A percentile compares a stretch with the other conserved stretches of the same genome.
These are phyloP conservation scores for Erythrocercus mccallii DNA, from an alignment of 2,113 vertebrate genomes.

Conservation along the genomic window DNA sequence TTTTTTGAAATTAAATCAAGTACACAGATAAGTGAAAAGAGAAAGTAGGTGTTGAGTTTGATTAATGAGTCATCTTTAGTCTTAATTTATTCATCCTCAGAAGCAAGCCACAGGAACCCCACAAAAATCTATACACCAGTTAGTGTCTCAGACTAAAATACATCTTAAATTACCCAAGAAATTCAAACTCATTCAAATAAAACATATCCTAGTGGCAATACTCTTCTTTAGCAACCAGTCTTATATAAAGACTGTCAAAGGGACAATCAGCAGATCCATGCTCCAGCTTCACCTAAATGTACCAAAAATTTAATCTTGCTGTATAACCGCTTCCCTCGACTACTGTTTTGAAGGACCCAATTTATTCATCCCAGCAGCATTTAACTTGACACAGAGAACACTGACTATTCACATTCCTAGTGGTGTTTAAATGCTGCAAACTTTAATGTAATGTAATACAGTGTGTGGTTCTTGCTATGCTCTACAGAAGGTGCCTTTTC, in stretches of 20 bases:
- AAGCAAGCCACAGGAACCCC: not conserved
- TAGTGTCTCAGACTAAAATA: not conserved
- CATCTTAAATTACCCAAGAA: not conserved
- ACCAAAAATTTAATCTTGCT: not conserved
- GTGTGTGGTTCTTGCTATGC: rapidly evolving
- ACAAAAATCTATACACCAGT: not conserved
- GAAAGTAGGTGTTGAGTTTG: not conserved
- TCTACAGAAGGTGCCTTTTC: not conserved
- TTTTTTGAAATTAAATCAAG: not conserved
- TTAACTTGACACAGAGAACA: not conserved
- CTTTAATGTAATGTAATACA: not conserved
- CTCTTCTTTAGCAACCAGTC: not conserved
- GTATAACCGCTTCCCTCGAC: not conserved
- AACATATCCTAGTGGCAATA: not conserved
- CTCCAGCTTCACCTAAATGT: not conserved
- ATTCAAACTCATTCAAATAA: not conserved
- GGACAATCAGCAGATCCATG: not conserved
- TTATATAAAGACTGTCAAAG: not conserved
- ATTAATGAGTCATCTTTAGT: not conserved
- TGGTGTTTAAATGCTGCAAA: not conserved
- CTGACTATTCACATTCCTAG: not conserved
- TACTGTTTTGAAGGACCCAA: not conserved
- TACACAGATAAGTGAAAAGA: not conserved
- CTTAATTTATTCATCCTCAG: not conserved
- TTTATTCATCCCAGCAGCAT: not conserved